phyloP scores from a whole-genome alignment of 2,113 vertebrate genomes.

The Microtus montanus region DNA sequence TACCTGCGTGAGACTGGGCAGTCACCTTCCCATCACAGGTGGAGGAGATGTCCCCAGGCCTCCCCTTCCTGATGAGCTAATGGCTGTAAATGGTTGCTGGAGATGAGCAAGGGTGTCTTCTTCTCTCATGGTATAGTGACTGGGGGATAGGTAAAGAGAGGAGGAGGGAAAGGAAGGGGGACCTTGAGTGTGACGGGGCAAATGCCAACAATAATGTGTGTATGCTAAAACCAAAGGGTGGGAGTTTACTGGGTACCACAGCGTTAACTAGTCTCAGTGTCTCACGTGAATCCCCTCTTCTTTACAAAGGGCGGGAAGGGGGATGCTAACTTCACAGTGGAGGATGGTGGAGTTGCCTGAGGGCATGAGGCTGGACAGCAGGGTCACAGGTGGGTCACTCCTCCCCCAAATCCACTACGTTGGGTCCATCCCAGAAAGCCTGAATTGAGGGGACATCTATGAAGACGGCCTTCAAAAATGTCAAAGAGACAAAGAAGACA shows the following conservation, averaged over 20 bases:
- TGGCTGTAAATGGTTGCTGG: neutral
- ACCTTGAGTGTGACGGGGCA: neutral
- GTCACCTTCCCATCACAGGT: neutral
- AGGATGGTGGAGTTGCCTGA: neutral
- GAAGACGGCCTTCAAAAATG: neutral
- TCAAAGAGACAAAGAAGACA: neutral
- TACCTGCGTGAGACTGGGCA: neutral
- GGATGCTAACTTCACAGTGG: neutral
- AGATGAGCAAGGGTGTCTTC: neutral
- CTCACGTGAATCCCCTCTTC: neutral
- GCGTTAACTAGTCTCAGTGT: neutral
- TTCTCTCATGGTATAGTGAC: neutral
- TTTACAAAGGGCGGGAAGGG: neutral
- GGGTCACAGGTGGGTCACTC: neutral
- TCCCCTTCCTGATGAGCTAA: neutral
- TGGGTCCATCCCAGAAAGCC: neutral
- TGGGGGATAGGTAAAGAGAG: neutral
- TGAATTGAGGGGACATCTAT: neutral
- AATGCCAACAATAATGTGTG: neutral
- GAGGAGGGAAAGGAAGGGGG: neutral
- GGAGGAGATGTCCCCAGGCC: neutral
- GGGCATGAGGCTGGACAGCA: neutral
- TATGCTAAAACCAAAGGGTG: neutral
- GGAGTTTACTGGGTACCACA: neutral
- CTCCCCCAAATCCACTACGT: neutral